Conservation (phyloP, 2,888 invertebrate species). For the Chrysodeixis includens region DNA sequence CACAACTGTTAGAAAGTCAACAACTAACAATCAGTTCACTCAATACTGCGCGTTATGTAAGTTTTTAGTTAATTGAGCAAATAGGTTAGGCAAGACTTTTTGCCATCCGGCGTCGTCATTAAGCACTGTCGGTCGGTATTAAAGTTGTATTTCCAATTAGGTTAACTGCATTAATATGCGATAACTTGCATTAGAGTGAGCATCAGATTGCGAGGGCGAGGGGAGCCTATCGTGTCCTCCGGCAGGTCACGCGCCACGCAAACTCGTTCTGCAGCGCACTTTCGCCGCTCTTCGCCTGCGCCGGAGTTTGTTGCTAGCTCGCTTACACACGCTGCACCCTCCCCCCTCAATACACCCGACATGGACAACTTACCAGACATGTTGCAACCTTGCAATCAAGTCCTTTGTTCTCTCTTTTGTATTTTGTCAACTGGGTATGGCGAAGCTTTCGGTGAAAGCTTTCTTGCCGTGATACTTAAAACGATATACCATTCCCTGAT, state of each 20-base stretch:
- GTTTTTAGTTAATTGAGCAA: neutral
- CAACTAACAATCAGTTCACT: neutral
- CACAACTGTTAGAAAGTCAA: neutral
- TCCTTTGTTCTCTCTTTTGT: conserved; percentile 51
- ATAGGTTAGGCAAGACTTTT: neutral
- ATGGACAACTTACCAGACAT: conserved; percentile 57
- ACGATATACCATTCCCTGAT: neutral
- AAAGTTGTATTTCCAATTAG: conserved; percentile 25
- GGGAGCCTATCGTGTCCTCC: conserved; percentile 80
- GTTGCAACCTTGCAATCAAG: conserved; percentile 50
- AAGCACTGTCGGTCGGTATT: neutral
- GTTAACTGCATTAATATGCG: conserved; percentile 56
- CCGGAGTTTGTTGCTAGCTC: conserved; percentile 75
- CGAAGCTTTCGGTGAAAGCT: conserved; percentile 15
- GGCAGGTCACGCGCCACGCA: conserved; percentile 86
- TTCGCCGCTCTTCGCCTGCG: conserved; percentile 84
- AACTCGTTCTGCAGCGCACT: conserved; percentile 86
- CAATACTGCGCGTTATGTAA: neutral
- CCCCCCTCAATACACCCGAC: conserved; percentile 60
- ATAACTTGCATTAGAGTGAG: conserved; percentile 62
- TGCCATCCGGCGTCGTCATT: neutral
- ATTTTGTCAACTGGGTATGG: conserved; percentile 25
- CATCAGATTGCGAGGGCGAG: conserved; percentile 71
- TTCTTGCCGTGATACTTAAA: neutral
- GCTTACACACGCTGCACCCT: conserved; percentile 71